Percentiles rank a stretch among this genome's conserved stretches.
Conservation (phyloP, 1,140 invertebrate genomes). For the Amphibalanus amphitrite region DNA sequence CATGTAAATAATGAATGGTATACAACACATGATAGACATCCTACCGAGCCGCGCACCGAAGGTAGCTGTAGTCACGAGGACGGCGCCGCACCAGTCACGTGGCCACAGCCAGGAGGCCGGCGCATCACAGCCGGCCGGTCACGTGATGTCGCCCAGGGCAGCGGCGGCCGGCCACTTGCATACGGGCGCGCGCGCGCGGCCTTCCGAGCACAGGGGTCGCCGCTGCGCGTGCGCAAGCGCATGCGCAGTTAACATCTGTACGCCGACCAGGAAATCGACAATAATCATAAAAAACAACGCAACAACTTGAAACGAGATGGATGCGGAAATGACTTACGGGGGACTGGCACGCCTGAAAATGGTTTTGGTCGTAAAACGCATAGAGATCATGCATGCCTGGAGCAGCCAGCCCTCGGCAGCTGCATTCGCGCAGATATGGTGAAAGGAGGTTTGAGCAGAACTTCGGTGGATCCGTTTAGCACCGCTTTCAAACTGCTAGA, state of each 20-base stretch:
- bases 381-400: neutral
- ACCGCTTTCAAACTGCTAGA: no score
- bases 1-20: constrained; percentile 2
- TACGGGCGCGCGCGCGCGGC: neutral
- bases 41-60: neutral
- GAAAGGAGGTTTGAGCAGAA: no score
- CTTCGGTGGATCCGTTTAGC: no score
- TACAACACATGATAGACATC: neutral
- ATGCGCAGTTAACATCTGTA: neutral
- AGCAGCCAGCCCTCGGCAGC: no score
- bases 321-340: neutral
- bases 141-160: neutral
- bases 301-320: neutral
- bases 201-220: no score
- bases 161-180: neutral
- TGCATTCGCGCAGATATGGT: no score
- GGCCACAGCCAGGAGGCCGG: neutral
- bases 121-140: neutral
- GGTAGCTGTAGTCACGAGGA: neutral
- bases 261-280: neutral
- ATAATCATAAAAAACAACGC: neutral
- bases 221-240: no score
- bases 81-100: no score
- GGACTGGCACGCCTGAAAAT: neutral
- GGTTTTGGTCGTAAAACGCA: neutral